Percentiles rank a stretch among this genome's conserved stretches.
phyloP scores from a whole-genome alignment of 2,888 invertebrate species.

The Acrocera orbiculus region DNA sequence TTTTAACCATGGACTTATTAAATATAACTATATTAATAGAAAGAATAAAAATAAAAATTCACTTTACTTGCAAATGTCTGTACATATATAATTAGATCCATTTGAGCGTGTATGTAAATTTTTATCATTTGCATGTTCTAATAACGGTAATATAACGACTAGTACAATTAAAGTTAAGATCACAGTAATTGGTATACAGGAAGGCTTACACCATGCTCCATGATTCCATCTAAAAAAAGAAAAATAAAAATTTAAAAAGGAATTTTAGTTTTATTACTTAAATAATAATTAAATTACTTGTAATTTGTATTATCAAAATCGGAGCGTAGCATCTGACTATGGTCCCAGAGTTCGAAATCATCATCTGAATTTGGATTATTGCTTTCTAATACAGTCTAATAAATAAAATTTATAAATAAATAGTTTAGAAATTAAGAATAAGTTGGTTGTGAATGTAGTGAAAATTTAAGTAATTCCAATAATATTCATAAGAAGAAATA shows the following conservation, averaged over 20 bases:
- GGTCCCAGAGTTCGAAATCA: constrained; percentile 60
- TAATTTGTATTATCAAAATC: constrained; percentile 5
- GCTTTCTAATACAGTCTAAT: constrained; percentile 51
- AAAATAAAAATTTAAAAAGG: too few species aligned
- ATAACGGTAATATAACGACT: constrained; percentile 55
- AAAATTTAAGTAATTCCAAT: too few species aligned
- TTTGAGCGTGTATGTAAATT: constrained; percentile 17
- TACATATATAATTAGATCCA: constrained; percentile 35
- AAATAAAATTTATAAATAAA: constrained; percentile 10
- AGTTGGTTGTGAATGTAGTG: too few species aligned
- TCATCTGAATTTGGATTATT: constrained; percentile 47
- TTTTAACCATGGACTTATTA: too few species aligned
- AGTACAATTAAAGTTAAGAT: constrained; percentile 62
- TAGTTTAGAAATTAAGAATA: not conserved
- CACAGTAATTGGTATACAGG: constrained; percentile 68
- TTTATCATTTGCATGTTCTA: constrained; percentile 49
- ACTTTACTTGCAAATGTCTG: constrained; percentile 45
- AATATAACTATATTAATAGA: too few species aligned
- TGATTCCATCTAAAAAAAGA: constrained; percentile 35
- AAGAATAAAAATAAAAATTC: too few species aligned
- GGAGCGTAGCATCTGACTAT: constrained; percentile 27
- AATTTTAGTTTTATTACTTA: not conserved
- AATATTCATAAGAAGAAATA: not conserved
- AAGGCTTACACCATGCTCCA: constrained; percentile 59
- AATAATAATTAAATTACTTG: not conserved